phyloP scores from a whole-genome alignment of 2,888 invertebrate species.

The Drosophila antonietae region DNA sequence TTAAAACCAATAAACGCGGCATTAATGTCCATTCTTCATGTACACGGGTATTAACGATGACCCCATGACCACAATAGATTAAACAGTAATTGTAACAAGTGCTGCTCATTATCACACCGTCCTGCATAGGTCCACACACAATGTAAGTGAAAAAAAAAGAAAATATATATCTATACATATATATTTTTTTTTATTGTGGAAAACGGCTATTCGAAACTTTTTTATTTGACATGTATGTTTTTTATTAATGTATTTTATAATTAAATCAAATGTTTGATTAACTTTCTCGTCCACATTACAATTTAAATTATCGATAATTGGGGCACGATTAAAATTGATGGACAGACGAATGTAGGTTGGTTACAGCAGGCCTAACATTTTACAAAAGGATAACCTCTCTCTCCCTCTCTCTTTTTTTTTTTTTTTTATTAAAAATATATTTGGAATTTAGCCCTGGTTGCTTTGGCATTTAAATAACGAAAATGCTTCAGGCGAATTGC shows the following conservation, averaged over 20 bases:
- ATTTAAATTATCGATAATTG: background rate
- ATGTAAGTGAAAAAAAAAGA: background rate
- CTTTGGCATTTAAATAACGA: background rate
- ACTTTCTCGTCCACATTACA: background rate
- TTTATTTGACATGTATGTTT: background rate
- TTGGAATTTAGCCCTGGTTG: background rate
- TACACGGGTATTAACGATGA: constrained; percentile 37
- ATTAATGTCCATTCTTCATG: constrained; percentile 60
- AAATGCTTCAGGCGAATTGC: background rate
- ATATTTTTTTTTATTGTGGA: background rate
- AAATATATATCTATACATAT: too few species aligned
- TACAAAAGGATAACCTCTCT: too few species aligned
- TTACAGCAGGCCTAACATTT: too few species aligned
- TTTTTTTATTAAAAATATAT: background rate
- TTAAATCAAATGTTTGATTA: background rate
- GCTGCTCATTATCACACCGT: constrained; percentile 33
- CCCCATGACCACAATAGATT: constrained; percentile 34
- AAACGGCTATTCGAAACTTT: background rate
- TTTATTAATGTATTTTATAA: background rate
- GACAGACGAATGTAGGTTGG: too few species aligned
- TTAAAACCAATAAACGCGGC: constrained; percentile 77
- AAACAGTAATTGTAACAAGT: constrained; percentile 48
- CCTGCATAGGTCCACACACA: background rate
- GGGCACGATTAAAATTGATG: background rate
- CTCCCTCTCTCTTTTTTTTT: too few species aligned